phyloP scores from a whole-genome alignment of 2,113 vertebrate species.

The Formicarius rufipectus region DNA sequence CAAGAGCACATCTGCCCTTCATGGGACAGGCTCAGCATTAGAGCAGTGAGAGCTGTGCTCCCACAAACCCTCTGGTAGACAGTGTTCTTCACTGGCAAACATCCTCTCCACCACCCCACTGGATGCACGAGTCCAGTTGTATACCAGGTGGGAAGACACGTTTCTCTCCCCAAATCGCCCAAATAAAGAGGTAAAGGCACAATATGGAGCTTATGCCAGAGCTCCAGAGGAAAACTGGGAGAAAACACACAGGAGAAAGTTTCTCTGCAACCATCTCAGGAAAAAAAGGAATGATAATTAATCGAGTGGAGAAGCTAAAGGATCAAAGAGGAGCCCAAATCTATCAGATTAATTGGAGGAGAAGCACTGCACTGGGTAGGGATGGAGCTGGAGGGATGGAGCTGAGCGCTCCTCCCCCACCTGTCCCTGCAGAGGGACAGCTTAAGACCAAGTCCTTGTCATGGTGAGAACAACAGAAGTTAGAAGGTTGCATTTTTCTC shows the following conservation, averaged over 20 bases:
- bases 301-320: background rate
- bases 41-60: background rate
- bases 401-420: accelerated
- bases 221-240: background rate
- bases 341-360: background rate
- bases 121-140: accelerated
- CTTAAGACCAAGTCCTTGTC: background rate
- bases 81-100: background rate
- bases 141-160: accelerated
- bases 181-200: background rate
- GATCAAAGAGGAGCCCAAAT: background rate
- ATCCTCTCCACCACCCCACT: accelerated
- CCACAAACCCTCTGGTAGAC: accelerated
- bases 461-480: accelerated
- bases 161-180: background rate
- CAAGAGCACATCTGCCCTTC: background rate
- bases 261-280: background rate
- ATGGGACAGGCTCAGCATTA: accelerated
- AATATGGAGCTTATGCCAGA: accelerated
- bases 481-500: background rate
- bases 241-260: background rate
- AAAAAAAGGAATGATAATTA: background rate
- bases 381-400: background rate
- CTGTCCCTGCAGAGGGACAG: background rate
- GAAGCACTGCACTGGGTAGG: accelerated